Evolutionary conservation across 2,113 vertebrate species (phyloP).

Genomic region (Vanacampus margaritifer): DNA sequence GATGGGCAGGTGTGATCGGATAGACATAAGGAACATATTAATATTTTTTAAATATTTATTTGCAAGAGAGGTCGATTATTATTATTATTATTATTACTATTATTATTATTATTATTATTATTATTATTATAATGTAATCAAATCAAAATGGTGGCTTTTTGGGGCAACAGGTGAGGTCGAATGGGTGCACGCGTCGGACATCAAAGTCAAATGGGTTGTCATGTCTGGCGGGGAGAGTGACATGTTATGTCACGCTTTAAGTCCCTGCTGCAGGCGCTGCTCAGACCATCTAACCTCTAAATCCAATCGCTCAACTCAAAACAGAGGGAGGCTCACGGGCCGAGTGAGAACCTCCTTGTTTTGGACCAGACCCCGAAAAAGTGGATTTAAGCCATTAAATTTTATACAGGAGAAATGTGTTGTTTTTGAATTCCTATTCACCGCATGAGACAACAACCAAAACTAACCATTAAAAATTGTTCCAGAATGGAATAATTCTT

Average conservation of each 20-base stretch:
- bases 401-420: too few species aligned
- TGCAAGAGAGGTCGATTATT: background rate
- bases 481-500: too few species aligned
- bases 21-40: too few species aligned
- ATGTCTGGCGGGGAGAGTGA: background rate
- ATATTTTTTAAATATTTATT: too few species aligned
- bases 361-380: background rate
- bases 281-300: background rate
- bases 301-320: background rate
- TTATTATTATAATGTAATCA: too few species aligned
- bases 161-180: background rate
- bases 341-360: background rate
- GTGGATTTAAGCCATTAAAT: too few species aligned
- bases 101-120: too few species aligned
- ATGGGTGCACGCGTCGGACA: background rate
- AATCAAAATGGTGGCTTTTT: background rate
- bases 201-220: conserved; percentile 1
- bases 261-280: background rate
- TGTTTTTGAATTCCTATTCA: too few species aligned
- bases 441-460: too few species aligned
- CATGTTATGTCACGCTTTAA: conserved; percentile 1
- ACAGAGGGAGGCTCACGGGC: background rate
- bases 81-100: too few species aligned
- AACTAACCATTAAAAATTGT: too few species aligned
- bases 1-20: too few species aligned